A percentile compares a stretch with the other conserved stretches of the same genome.
These are phyloP conservation scores for Xyliphius kryptos DNA, from an alignment of 2,113 vertebrate genomes.

Conservation along the genomic window DNA sequence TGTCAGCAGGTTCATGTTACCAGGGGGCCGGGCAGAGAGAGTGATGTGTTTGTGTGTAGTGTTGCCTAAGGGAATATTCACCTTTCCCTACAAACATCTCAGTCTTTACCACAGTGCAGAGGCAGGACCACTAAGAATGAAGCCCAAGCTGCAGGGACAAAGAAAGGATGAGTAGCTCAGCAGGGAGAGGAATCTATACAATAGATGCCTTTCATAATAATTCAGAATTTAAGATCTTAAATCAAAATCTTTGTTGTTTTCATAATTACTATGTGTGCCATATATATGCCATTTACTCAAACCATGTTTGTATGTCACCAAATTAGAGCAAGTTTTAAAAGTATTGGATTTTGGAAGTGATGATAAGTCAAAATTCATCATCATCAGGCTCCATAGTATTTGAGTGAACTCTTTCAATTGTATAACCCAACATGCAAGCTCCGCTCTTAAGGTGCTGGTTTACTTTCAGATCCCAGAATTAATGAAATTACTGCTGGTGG, in stretches of 20 bases:
- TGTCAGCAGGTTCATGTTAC: slow-evolving; percentile 28
- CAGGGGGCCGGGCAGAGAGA: slow-evolving; percentile 35
- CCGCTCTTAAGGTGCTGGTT: too few species aligned
- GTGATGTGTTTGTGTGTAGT: slow-evolving; percentile 44
- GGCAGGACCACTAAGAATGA: slow-evolving; percentile 41
- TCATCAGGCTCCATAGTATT: too few species aligned
- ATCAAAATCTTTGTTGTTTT: not conserved
- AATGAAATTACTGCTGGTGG: too few species aligned
- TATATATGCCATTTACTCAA: too few species aligned
- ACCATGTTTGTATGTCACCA: too few species aligned
- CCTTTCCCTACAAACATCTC: slow-evolving; percentile 45
- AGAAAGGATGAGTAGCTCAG: slow-evolving; percentile 28
- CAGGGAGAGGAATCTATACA: not conserved
- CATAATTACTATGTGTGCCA: too few species aligned
- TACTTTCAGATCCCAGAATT: too few species aligned
- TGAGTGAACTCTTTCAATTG: too few species aligned
- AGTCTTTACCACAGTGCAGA: slow-evolving; percentile 45
- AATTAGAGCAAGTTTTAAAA: too few species aligned
- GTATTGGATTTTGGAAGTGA: too few species aligned
- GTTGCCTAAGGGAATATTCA: slow-evolving; percentile 51
- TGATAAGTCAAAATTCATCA: too few species aligned
- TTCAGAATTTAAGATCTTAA: not conserved
- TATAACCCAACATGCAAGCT: too few species aligned
- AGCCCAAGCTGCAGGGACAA: slow-evolving; percentile 54
- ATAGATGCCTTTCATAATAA: not conserved